Percentiles rank a stretch among this genome's conserved stretches.
phyloP scores from a whole-genome alignment of 2,888 invertebrate species.

The Eudasyphora cyanicolor region DNA sequence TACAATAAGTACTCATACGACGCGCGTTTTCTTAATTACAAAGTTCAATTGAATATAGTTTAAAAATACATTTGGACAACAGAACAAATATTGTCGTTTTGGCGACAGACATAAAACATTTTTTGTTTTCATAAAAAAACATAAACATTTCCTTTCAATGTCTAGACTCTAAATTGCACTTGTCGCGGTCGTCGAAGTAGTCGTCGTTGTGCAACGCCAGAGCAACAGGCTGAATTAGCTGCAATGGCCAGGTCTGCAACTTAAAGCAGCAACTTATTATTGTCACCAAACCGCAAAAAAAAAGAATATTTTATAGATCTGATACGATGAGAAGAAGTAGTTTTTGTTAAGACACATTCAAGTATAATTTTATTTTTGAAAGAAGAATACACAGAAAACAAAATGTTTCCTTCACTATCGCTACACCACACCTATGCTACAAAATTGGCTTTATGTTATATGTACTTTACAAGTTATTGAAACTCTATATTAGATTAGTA shows the following conservation, averaged over 20 bases:
- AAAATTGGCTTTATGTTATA: no score
- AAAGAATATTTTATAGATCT: not conserved
- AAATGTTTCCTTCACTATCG: no score
- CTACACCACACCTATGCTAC: no score
- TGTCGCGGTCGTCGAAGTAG: no score
- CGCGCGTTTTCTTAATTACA: not conserved
- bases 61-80: constrained; percentile 21
- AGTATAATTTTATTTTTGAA: no score
- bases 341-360: no score
- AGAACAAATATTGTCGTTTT: constrained; percentile 47
- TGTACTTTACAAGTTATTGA: no score
- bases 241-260: no score
- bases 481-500: no score
- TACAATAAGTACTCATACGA: no score
- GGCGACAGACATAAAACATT: constrained; percentile 57
- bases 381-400: no score
- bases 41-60: constrained; percentile 15
- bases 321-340: constrained; percentile 1
- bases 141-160: not conserved
- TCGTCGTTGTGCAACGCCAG: not conserved
- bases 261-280: not conserved
- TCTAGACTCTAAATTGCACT: constrained; percentile 4
- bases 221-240: not conserved
- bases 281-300: not conserved
- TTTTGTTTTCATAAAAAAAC: constrained; percentile 30